Evolutionary conservation across 2,113 vertebrate species (phyloP), one percentile per base, ranked within the genome.

Genomic region (Varanus salvator): DNA sequence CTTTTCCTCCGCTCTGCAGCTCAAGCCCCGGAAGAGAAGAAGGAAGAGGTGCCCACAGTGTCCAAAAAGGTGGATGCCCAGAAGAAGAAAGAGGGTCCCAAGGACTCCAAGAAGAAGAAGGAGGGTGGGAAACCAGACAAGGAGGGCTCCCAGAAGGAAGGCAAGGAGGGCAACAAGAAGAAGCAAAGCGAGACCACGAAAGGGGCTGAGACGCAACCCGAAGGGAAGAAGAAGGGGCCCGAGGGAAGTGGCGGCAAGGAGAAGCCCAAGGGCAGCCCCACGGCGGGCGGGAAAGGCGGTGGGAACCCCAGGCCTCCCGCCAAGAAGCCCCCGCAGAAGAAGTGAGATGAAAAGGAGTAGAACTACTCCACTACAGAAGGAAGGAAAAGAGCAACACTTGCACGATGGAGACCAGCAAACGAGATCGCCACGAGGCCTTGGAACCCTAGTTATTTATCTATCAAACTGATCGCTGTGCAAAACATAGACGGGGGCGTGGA

Each of bases 21-120:
- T 76, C 90, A 85, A 14, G 54, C 77, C 29, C 0, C 0, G 2
- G 78, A 2, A 81, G 92, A 88, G 64, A 93, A 74, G 94, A 94
- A 89, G 94, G 93, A 52, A 93, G 50, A 97, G 4, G 54, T 97
- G 50, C 90, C 96, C 8, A 93, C 93, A 0, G 93, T 95, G 0
- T 94, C 95, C 0, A 92, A 92, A n/a, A 91, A 94, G 90, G 94
- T 94, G 23, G 95, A 93, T 48, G 87, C 93, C 14, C 81, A 88
- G 50, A 92, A 89, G 3, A 96, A 92, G 64, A 95, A 94, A 84
- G 93, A 93, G 0, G 89, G 48, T 14, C 60, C 87, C 68, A 95
- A 94, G 38, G 76, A 0, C 2, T 89, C 88, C 82, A 93, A 92
- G 87, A 92, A 92, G 87, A 92, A 93, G 66, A 95, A 96, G 14